These are phyloP conservation scores for Autographa pulchrina DNA, from an alignment of 2,888 invertebrate genomes.

Conservation along the genomic window DNA sequence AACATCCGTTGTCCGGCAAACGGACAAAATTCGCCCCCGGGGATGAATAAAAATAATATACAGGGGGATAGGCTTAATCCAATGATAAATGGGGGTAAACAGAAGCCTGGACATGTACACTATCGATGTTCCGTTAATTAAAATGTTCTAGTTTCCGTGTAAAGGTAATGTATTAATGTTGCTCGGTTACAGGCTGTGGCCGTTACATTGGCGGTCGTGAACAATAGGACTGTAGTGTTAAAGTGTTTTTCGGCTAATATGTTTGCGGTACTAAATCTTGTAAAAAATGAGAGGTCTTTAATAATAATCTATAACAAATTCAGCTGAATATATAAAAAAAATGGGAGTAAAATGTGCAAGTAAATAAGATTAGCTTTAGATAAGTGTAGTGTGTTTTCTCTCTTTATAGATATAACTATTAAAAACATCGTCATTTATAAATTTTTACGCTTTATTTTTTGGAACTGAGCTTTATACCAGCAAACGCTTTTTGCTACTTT, in stretches of 20 bases:
- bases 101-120: constrained; percentile 55
- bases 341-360: no score
- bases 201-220: neutral
- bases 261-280: no score
- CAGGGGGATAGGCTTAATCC: constrained; percentile 80
- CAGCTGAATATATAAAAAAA: no score
- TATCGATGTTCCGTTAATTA: constrained; percentile 51
- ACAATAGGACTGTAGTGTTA: neutral
- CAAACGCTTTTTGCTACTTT: neutral
- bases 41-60: constrained; percentile 83
- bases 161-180: constrained; percentile 18
- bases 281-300: no score
- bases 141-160: constrained; percentile 41
- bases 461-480: no score
- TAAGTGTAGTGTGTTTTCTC: no score
- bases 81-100: constrained; percentile 78
- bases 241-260: no score
- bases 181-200: neutral
- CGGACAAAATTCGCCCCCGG: constrained; percentile 75
- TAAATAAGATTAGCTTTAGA: no score
- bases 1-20: constrained; percentile 62
- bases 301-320: no score
- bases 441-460: no score
- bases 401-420: no score
- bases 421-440: no score